Conservation (phyloP, 2,888 invertebrate genomes). For the Dynastes hyllus region DNA sequence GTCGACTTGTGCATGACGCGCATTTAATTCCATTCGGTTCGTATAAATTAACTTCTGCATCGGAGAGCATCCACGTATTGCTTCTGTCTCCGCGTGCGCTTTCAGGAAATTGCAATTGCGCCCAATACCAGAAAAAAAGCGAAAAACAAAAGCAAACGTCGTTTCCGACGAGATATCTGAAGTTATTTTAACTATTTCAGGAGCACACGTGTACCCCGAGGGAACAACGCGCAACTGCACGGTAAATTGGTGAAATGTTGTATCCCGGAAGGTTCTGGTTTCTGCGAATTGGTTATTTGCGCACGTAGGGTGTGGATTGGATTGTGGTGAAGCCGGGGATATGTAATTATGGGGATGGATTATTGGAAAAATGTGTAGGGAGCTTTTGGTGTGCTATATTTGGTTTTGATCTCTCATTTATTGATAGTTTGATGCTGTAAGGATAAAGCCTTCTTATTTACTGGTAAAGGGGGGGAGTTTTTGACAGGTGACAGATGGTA, state of each 20-base stretch:
- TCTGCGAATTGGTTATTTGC: conserved; percentile 17
- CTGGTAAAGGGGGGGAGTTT: no score
- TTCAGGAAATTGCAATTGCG: neutral
- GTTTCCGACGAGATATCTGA: conserved; percentile 13
- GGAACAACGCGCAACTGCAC: conserved; percentile 1
- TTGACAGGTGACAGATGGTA: no score
- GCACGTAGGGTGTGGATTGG: conserved; percentile 5
- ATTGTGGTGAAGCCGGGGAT: neutral
- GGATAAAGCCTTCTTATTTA: no score
- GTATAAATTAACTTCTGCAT: conserved; percentile 14
- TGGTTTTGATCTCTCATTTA: no score
- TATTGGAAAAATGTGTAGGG: no score
- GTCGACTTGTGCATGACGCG: conserved; percentile 3
- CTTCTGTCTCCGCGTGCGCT: neutral
- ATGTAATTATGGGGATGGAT: no score
- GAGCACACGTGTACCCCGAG: conserved; percentile 23
- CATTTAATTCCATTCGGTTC: conserved; percentile 4
- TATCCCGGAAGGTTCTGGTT: conserved; percentile 4
- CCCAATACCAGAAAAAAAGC: no score
- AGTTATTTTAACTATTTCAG: conserved; percentile 42
- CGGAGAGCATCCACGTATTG: neutral
- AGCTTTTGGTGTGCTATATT: no score
- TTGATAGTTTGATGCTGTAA: no score
- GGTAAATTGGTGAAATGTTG: conserved; percentile 24
- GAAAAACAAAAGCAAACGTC: neutral